Evolutionary conservation across 92 coral and sea anemone species (phyloP).

Genomic region (Palythoa caribaeorum): DNA sequence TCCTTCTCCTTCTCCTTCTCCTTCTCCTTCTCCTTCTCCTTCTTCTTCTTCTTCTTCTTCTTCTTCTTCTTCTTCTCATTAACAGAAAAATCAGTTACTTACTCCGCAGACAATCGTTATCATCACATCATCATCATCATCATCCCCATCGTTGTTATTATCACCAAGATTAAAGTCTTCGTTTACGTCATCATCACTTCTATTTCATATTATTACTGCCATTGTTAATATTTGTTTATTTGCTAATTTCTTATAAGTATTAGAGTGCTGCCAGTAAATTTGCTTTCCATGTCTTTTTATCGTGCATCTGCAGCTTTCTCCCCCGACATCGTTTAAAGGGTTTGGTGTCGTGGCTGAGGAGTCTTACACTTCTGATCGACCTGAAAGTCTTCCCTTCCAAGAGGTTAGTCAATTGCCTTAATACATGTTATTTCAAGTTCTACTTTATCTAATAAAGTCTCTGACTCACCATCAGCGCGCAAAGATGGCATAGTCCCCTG

Average conservation of each 20-base stretch:
- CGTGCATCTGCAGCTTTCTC: constrained; percentile 62
- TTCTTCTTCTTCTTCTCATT: no score
- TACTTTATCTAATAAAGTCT: no score
- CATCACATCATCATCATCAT: not conserved
- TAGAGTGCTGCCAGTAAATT: no score
- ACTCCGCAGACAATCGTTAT: not conserved
- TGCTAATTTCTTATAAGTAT: not conserved
- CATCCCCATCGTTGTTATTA: not conserved
- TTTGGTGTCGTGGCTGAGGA: constrained; percentile 82
- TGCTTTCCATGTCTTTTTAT: not conserved
- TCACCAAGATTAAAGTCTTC: not conserved
- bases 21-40: no score
- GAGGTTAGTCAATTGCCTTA: constrained; percentile 47
- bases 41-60: no score
- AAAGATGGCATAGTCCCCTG: no score
- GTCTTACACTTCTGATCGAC: constrained; percentile 74
- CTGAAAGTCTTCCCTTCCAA: constrained; percentile 82
- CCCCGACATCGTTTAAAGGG: constrained; percentile 77
- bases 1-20: no score
- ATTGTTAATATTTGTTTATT: not conserved
- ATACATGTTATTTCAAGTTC: not conserved
- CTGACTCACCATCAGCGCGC: no score
- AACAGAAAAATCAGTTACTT: no score
- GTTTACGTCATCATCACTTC: not conserved
- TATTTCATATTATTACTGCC: not conserved